A percentile compares a stretch with the other conserved stretches of the same genome.
These are phyloP conservation scores for Tonatia bakeri DNA, from an alignment of 2,113 vertebrate species.

Conservation along the genomic window DNA sequence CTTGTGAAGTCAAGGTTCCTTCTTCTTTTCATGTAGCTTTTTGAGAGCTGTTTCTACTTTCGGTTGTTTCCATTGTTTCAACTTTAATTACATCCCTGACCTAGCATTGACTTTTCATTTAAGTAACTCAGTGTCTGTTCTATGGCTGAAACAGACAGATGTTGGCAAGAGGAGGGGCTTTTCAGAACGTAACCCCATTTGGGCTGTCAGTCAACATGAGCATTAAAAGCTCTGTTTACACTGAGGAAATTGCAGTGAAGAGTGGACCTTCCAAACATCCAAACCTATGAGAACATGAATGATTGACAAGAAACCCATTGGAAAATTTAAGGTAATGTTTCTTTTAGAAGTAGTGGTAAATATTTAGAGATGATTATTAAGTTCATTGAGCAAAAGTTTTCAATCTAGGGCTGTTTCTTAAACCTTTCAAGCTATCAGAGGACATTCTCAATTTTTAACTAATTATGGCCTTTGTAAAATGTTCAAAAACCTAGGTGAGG, in stretches of 20 bases:
- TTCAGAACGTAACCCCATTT: conserved; percentile 67
- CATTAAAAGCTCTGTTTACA: conserved; percentile 75
- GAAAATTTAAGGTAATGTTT: conserved; percentile 72
- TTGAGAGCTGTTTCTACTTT: background rate
- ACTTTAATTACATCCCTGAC: background rate
- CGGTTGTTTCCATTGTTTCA: background rate
- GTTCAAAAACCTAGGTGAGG: conserved; percentile 25
- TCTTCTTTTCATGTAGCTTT: background rate
- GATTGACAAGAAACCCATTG: conserved; percentile 46
- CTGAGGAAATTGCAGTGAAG: conserved; percentile 63
- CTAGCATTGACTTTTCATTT: conserved; percentile 28
- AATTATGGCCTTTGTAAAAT: conserved; percentile 35
- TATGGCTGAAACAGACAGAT: conserved; percentile 78
- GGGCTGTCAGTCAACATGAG: conserved; percentile 65
- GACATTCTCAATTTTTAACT: conserved; percentile 39
- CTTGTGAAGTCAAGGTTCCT: background rate
- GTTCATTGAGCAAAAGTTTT: background rate
- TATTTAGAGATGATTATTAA: background rate
- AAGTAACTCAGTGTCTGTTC: conserved; percentile 66
- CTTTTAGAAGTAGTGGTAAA: background rate
- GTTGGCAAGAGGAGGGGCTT: conserved; percentile 76
- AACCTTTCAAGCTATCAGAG: background rate
- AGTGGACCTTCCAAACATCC: conserved; percentile 57
- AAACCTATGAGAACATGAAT: conserved; percentile 32
- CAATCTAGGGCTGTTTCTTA: conserved; percentile 40